Percentiles rank a stretch among this genome's conserved stretches.
Conservation (phyloP, 1,140 invertebrate species). For the Leptinotarsa defecta region DNA sequence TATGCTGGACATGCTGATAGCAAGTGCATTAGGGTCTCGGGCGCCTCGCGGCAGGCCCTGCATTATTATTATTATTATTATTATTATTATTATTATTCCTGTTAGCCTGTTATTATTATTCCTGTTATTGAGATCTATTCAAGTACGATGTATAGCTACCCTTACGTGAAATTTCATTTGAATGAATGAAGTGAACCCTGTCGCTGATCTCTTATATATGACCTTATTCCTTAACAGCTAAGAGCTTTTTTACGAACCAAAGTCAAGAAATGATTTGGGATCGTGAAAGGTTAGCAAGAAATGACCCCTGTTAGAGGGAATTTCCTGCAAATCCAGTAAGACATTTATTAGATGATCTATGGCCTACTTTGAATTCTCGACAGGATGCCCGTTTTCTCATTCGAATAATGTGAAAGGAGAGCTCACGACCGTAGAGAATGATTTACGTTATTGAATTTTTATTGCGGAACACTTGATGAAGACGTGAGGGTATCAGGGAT, state of each 20-base stretch:
- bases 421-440: neutral
- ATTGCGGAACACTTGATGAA: too few relatives aligned
- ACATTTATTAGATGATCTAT: neutral
- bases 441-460: neutral
- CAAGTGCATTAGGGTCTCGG: too few relatives aligned
- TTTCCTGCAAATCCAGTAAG: neutral
- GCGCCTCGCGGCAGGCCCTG: too few relatives aligned
- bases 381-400: neutral
- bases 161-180: too few relatives aligned
- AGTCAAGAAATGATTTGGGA: neutral
- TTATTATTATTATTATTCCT: too few relatives aligned
- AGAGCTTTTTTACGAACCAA: neutral
- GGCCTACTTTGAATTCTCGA: constrained; percentile 5
- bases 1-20: too few relatives aligned
- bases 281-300: neutral
- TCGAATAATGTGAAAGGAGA: neutral
- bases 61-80: too few relatives aligned
- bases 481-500: too few relatives aligned
- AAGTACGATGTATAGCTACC: too few relatives aligned
- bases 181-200: too few relatives aligned
- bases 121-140: too few relatives aligned
- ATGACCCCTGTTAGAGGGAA: constrained; percentile 1
- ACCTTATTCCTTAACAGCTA: neutral
- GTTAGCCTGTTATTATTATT: too few relatives aligned
- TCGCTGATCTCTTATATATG: neutral